phyloP scores from a whole-genome alignment of 2,797 vertebrate species.

The Molossus molossus region DNA sequence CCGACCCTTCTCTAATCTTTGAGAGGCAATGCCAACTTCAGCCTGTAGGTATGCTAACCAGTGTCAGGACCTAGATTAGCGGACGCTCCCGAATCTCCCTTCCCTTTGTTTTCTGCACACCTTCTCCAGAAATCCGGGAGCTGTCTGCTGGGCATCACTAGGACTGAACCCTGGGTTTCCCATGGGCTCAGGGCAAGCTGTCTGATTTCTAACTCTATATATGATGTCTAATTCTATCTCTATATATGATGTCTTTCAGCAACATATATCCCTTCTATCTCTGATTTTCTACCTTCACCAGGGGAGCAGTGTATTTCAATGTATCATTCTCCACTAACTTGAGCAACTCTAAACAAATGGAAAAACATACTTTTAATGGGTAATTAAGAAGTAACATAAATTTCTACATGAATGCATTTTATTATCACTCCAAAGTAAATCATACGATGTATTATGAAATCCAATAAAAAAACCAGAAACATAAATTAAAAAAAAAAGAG shows the following conservation, averaged over 20 bases:
- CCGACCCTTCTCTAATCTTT: not conserved
- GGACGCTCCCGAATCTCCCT: not conserved
- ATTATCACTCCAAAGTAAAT: conserved; percentile 44
- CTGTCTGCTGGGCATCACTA: not conserved
- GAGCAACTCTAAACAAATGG: not conserved
- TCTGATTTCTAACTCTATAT: not conserved
- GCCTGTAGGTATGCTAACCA: not conserved
- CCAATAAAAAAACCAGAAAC: conserved; percentile 68
- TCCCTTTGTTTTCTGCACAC: not conserved
- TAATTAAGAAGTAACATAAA: conserved; percentile 52
- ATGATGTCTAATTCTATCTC: conserved; percentile 25
- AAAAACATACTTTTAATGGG: conserved; percentile 42
- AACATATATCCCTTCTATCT: conserved; percentile 4
- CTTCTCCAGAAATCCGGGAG: not conserved
- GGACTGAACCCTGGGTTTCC: not conserved
- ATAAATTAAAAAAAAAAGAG: not conserved
- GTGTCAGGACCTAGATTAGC: not conserved
- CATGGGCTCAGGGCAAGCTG: not conserved
- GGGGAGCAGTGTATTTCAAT: not conserved
- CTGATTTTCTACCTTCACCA: not conserved
- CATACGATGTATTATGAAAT: conserved; percentile 54
- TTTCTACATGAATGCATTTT: conserved; percentile 61
- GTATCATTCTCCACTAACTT: not conserved
- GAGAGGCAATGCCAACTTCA: not conserved
- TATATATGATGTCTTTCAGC: not conserved